phyloP scores from a whole-genome alignment of 2,113 vertebrate species.

The Psittacus erithacus region DNA sequence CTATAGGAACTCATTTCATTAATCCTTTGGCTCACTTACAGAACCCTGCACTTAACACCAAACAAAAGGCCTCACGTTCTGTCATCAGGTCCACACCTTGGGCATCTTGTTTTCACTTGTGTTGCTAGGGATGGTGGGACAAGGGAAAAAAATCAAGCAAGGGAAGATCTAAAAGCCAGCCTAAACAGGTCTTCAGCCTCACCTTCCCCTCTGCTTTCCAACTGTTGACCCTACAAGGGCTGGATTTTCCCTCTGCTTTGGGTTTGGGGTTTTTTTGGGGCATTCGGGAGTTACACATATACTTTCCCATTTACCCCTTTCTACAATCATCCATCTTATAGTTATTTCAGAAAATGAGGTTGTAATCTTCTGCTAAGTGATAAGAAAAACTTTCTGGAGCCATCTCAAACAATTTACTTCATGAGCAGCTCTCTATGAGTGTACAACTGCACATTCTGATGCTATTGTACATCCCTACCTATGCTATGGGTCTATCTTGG shows the following conservation, averaged over 20 bases:
- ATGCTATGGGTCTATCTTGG: accelerated
- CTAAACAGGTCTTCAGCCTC: not conserved
- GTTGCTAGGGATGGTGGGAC: not conserved
- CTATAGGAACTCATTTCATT: slow-evolving; percentile 34
- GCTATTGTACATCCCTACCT: not conserved
- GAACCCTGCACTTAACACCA: not conserved
- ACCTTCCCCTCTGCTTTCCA: not conserved
- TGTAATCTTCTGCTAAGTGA: not conserved
- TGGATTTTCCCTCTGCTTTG: not conserved
- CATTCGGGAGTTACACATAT: not conserved
- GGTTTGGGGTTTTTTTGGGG: not conserved
- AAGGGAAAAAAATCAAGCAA: not conserved
- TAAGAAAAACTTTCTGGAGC: not conserved
- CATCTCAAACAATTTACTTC: not conserved
- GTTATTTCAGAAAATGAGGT: not conserved
- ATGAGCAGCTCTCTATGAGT: not conserved
- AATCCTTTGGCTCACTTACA: slow-evolving; percentile 2
- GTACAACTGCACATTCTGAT: not conserved
- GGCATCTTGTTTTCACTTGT: not conserved
- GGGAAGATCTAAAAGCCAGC: not conserved
- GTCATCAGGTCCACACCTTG: not conserved
- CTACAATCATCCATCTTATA: not conserved
- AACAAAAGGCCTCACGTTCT: not conserved
- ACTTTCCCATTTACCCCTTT: not conserved
- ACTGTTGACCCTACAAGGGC: not conserved